Evolutionary conservation across 2,888 invertebrate genomes (phyloP), one percentile per base, ranked within the genome.

Genomic region (Gisinianus flammeolus): DNA sequence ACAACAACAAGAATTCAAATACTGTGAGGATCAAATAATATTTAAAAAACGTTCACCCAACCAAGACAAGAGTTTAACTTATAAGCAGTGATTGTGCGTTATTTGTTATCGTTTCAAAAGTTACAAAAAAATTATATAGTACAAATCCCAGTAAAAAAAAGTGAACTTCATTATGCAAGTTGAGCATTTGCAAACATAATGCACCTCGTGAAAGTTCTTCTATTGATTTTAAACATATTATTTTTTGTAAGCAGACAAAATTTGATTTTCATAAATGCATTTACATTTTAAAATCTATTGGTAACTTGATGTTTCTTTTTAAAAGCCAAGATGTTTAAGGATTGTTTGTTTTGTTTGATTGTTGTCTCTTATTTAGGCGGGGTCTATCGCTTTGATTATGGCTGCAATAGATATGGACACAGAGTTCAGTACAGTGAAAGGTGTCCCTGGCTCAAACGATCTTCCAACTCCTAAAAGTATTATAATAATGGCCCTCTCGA

Each of bases 171-270:
- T 44, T 44, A 44, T 44, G 44, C 19, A 6, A 44, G 6, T 44
- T 44, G 44, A 44, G 1, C 12, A 44, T 44, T 44, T 44, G 16
- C 12, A 28, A 19, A 58, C 24, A 62, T 62, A 62, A 62, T 62
- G 62, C 62, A 62, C 26, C 22, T 62, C 26, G 26, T 26, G 6
- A 62, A 62, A 28, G 26, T 26, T 62, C 62, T 62, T 28, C 62
- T 62, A 6, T 26, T 62, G 28, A 62, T 62, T 62, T 26, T 62
- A 26, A 62, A 62, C 28, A 26, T 62, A 28, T 62, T 62, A 28
- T 62, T 62, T 62, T 62, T 24, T 26, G 62, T 62, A 62, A 62
- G 62, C 19, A 44, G 19, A 44, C 44, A 12, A 44, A 12, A 44
- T 19, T 12, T 44, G 44, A 44, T 44, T 44, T 44, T 6, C 44